These are phyloP conservation scores for Strigamia maritima DNA, from an alignment of 2,888 invertebrate genomes.

Conservation along the genomic window DNA sequence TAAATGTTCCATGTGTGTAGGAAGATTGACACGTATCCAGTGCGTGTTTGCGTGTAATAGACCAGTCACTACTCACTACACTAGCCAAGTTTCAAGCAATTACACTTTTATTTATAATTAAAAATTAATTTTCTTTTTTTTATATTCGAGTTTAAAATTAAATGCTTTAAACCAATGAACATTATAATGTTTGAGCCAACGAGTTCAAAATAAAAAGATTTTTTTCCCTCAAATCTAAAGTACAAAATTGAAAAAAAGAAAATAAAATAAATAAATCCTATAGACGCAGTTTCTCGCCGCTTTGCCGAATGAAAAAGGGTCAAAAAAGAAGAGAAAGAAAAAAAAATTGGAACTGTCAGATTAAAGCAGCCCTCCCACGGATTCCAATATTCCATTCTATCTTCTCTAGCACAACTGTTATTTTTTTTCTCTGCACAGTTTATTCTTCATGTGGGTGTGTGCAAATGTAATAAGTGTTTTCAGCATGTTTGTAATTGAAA, in stretches of 20 bases:
- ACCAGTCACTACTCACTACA: too few species aligned
- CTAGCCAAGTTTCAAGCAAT: neutral
- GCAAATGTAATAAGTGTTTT: neutral
- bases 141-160: neutral
- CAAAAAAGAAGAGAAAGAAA: neutral
- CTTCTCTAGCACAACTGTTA: neutral
- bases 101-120: too few species aligned
- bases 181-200: neutral
- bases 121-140: too few species aligned
- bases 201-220: neutral
- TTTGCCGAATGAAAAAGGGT: slow-evolving; percentile 21
- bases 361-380: slow-evolving; percentile 11
- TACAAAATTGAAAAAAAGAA: neutral
- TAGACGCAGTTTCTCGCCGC: slow-evolving; percentile 18
- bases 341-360: slow-evolving; percentile 9
- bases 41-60: neutral
- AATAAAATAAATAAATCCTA: slow-evolving; percentile 29
- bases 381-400: slow-evolving; percentile 22
- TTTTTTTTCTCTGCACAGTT: neutral
- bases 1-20: neutral
- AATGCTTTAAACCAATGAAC: neutral
- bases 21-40: neutral
- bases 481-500: neutral
- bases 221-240: slow-evolving; percentile 5
- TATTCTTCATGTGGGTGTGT: neutral